Percentiles rank a stretch among this genome's conserved stretches.
Evolutionary conservation across 2,113 vertebrate species (phyloP).

Genomic region (Spermophilus dauricus): DNA sequence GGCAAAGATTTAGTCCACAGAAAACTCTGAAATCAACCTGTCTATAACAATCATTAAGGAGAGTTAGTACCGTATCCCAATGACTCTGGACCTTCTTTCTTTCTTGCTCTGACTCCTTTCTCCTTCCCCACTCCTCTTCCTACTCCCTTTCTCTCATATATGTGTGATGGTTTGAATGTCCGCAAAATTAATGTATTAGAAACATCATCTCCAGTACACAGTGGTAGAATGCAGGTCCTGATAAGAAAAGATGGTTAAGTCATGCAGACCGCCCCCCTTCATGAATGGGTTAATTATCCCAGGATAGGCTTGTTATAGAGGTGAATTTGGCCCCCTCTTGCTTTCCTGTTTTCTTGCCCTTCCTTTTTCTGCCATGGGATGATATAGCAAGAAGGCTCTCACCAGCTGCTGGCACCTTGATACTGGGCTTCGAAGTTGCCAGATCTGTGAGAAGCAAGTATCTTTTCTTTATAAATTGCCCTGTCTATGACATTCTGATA

Average conservation of each 20-base stretch:
- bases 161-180: not conserved
- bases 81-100: not conserved
- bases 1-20: not conserved
- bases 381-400: not conserved
- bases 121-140: not conserved
- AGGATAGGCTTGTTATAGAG: not conserved
- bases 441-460: not conserved
- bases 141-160: not conserved
- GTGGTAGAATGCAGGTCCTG: not conserved
- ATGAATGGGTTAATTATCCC: not conserved
- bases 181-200: not conserved
- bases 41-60: not conserved
- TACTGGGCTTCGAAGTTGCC: too few relatives aligned
- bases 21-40: not conserved
- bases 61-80: not conserved
- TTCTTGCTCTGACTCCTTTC: not conserved
- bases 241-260: not conserved
- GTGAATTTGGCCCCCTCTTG: not conserved
- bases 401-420: not conserved
- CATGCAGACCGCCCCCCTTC: not conserved
- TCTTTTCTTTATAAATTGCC: not conserved
- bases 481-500: not conserved
- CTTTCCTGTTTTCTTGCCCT: not conserved
- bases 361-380: not conserved
- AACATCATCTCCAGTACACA: not conserved